A percentile compares a stretch with the other conserved stretches of the same genome.
Conservation (phyloP, 2,888 invertebrate genomes). For the Agriopis marginaria region DNA sequence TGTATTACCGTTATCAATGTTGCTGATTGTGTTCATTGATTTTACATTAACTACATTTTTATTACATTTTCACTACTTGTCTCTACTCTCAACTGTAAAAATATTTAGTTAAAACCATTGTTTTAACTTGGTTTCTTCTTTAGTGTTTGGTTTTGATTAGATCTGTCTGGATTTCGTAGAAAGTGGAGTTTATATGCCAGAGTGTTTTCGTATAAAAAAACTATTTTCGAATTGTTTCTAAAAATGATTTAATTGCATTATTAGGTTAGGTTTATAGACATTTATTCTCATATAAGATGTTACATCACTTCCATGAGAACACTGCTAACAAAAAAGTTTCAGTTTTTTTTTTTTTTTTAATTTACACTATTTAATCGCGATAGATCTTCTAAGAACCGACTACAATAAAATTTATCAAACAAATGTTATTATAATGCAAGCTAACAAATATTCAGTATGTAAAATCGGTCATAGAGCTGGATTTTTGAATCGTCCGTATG, state of each 20-base stretch:
- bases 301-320: no score
- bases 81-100: background rate
- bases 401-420: background rate
- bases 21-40: slow-evolving; percentile 10
- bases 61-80: background rate
- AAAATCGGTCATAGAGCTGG: background rate
- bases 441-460: background rate
- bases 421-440: slow-evolving; percentile 2
- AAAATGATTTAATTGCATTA: background rate
- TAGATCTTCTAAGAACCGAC: background rate
- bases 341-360: no score
- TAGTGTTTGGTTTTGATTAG: background rate
- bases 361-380: background rate
- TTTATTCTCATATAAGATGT: no score
- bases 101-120: background rate
- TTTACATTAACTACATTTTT: background rate
- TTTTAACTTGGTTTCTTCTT: background rate
- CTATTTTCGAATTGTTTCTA: background rate
- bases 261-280: no score
- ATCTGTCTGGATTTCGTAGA: background rate
- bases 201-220: background rate
- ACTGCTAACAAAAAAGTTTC: no score
- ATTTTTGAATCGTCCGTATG: no score
- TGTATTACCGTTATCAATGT: slow-evolving; percentile 9
- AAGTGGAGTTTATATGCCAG: background rate